These are phyloP conservation scores for Rhopilema esculentum DNA, from an alignment of 30 jellyfish, hydroid and myxozoan species.

Conservation along the genomic window DNA sequence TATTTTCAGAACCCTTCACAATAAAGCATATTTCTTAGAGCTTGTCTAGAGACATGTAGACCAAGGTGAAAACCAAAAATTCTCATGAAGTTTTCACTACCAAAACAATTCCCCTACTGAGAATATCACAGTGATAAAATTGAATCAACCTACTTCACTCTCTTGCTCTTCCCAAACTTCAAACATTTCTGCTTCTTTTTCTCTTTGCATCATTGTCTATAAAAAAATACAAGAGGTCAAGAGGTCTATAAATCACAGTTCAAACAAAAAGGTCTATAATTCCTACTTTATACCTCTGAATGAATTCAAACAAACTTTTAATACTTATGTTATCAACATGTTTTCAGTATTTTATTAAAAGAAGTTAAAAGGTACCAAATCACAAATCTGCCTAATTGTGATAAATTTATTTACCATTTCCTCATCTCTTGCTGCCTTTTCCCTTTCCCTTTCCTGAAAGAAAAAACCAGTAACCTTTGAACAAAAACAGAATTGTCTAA, in stretches of 20 bases:
- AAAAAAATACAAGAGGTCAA: background rate
- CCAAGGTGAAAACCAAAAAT: too few species aligned
- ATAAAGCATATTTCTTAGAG: too few species aligned
- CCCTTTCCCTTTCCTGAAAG: conserved; percentile 83
- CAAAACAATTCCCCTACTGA: too few species aligned
- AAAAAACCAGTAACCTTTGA: background rate
- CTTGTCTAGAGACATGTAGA: too few species aligned
- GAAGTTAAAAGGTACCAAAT: too few species aligned
- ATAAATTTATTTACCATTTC: conserved; percentile 62
- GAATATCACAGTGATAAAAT: too few species aligned
- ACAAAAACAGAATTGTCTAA: background rate
- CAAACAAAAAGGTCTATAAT: too few species aligned
- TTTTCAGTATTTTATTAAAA: background rate
- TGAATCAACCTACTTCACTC: conserved; percentile 53
- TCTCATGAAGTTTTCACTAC: too few species aligned
- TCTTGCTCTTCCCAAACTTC: conserved; percentile 96
- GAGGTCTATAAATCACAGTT: background rate
- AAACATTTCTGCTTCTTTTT: conserved; percentile 94
- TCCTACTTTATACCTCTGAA: too few species aligned
- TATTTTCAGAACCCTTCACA: too few species aligned
- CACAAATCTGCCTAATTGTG: too few species aligned
- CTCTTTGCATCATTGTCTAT: conserved; percentile 87
- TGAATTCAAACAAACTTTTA: background rate
- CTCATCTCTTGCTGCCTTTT: conserved; percentile 93
- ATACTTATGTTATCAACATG: background rate